phyloP scores from a whole-genome alignment of 1,140 invertebrate species.

The Lutraria rhynchaena region DNA sequence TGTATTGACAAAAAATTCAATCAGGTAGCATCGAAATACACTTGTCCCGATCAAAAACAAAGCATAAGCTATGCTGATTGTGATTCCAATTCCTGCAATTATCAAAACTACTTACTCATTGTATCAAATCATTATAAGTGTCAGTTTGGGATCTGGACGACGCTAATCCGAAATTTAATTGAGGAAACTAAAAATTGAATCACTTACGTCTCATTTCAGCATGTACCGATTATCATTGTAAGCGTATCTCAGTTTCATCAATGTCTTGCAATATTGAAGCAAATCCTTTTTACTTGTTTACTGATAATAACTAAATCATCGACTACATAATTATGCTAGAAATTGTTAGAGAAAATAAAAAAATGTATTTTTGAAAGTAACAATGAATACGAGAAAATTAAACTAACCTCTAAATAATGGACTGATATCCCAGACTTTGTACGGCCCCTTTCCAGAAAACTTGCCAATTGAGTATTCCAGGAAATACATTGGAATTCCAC shows the following conservation, averaged over 20 bases:
- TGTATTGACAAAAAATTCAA: constrained; percentile 32
- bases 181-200: not conserved
- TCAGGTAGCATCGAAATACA: constrained; percentile 34
- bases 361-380: not conserved
- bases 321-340: not conserved
- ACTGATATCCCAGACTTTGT: constrained; percentile 46
- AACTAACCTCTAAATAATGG: constrained; percentile 49
- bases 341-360: not conserved
- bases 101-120: not conserved
- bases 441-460: constrained; percentile 40
- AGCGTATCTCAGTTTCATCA: not conserved
- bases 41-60: constrained; percentile 26
- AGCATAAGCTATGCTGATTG: constrained; percentile 1
- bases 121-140: not conserved
- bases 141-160: not conserved
- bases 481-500: constrained; percentile 52
- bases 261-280: not conserved
- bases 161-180: not conserved
- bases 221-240: not conserved
- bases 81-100: constrained; percentile 23
- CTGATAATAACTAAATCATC: not conserved
- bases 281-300: not conserved
- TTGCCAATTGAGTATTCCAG: constrained; percentile 40
- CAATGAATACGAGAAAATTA: too few species aligned
- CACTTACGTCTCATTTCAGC: not conserved